Evolutionary conservation across 2,113 vertebrate species (phyloP).

Genomic region (Mesitornis unicolor): DNA sequence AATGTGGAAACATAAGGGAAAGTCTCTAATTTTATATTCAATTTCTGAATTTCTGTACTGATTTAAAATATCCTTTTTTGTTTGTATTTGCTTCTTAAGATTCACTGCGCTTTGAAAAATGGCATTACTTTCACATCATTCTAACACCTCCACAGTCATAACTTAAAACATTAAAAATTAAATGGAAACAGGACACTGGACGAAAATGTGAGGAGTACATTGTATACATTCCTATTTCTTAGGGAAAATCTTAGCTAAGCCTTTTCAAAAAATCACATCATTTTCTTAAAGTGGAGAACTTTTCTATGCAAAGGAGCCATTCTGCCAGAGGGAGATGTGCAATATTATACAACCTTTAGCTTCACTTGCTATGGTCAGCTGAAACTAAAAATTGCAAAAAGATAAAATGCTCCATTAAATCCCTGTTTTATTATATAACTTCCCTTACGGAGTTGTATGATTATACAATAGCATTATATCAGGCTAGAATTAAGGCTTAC

Average conservation of each 20-base stretch:
- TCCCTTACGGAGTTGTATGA: constrained; percentile 74
- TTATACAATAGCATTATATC: constrained; percentile 71
- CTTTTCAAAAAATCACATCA: not conserved
- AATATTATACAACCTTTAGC: constrained; percentile 41
- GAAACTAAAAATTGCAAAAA: constrained; percentile 71
- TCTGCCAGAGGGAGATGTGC: constrained; percentile 36
- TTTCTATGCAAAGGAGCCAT: constrained; percentile 22
- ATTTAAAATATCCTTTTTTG: not conserved
- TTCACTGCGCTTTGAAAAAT: not conserved
- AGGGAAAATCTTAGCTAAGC: not conserved
- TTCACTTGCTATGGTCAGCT: constrained; percentile 72
- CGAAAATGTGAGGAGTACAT: not conserved
- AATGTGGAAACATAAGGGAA: not conserved
- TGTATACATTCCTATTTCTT: not conserved
- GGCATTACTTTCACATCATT: not conserved
- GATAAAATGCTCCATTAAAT: constrained; percentile 73
- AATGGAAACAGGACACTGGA: not conserved
- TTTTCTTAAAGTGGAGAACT: constrained; percentile 20
- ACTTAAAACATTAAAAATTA: not conserved
- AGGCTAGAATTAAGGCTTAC: constrained; percentile 68
- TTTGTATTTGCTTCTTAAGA: not conserved
- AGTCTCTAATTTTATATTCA: not conserved
- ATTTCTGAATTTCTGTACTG: not conserved
- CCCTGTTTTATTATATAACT: constrained; percentile 74
- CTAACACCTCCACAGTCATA: not conserved